phyloP scores from a whole-genome alignment of 2,888 invertebrate species.

The Acleris literana region DNA sequence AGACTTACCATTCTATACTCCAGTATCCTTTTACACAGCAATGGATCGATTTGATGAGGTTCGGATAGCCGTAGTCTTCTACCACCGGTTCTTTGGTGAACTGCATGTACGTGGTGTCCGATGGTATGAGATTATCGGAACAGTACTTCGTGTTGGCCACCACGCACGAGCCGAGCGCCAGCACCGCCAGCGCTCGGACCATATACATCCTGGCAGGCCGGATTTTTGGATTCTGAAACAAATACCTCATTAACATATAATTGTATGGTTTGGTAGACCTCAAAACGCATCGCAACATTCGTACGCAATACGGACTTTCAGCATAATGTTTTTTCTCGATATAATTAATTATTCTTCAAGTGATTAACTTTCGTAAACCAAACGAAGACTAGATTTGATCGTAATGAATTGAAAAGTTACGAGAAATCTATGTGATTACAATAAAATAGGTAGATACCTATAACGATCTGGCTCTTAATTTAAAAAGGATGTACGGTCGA shows the following conservation, averaged over 20 bases:
- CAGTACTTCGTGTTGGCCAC: constrained; percentile 80
- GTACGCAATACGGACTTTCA: too few relatives aligned
- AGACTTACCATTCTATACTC: constrained; percentile 90
- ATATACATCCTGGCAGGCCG: constrained; percentile 55
- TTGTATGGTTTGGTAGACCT: too few relatives aligned
- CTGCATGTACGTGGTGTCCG: constrained; percentile 86
- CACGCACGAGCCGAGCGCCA: constrained; percentile 48
- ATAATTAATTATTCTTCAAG: too few relatives aligned
- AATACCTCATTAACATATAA: background rate
- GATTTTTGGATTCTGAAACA: constrained; percentile 52
- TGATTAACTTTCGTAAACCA: too few relatives aligned
- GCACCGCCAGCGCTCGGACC: constrained; percentile 54
- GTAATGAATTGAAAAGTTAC: too few relatives aligned
- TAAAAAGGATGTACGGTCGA: too few relatives aligned
- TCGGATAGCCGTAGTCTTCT: constrained; percentile 87
- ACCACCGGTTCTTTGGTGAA: constrained; percentile 89
- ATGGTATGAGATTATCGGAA: constrained; percentile 82
- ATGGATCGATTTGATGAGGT: constrained; percentile 89
- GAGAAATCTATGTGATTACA: too few relatives aligned
- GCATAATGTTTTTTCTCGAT: too few relatives aligned
- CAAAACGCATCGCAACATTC: too few relatives aligned
- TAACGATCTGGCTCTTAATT: too few relatives aligned
- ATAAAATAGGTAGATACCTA: too few relatives aligned
- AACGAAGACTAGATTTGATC: too few relatives aligned
- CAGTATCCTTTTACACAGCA: constrained; percentile 90